These are phyloP conservation scores for Astyanax mexicanus DNA, from an alignment of 2,797 vertebrate genomes.

Conservation along the genomic window DNA sequence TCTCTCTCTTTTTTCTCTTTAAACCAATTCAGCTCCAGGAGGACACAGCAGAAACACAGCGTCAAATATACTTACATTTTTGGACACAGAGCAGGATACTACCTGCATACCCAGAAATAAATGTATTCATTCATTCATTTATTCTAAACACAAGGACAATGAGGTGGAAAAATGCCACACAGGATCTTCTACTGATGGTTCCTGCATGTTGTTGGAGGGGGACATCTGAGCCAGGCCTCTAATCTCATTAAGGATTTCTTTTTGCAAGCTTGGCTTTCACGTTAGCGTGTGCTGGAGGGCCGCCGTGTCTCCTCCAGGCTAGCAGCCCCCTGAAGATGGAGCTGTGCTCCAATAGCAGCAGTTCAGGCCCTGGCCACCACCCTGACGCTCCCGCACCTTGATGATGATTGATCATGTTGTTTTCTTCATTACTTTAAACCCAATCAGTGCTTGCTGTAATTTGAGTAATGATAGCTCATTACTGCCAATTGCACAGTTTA, in stretches of 20 bases:
- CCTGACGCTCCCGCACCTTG: constrained; percentile 87
- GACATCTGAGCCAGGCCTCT: constrained; percentile 40
- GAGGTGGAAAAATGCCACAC: constrained; percentile 29
- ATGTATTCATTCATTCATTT: constrained; percentile 21
- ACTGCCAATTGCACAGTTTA: constrained; percentile 97
- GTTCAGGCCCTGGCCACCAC: constrained; percentile 76
- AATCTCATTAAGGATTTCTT: constrained; percentile 44
- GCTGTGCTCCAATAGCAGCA: constrained; percentile 80
- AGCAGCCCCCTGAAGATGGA: constrained; percentile 83
- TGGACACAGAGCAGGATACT: background rate
- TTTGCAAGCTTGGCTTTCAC: constrained; percentile 14
- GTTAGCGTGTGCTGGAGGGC: constrained; percentile 37
- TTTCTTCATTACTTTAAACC: constrained; percentile 99
- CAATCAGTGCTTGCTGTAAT: constrained; percentile 98
- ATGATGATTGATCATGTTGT: constrained; percentile 99
- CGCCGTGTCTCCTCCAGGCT: constrained; percentile 58
- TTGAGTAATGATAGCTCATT: constrained; percentile 99
- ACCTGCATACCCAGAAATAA: background rate
- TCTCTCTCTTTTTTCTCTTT: constrained; percentile 8
- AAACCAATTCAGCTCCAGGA: constrained; percentile 47
- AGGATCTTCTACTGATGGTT: constrained; percentile 33
- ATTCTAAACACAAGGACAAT: constrained; percentile 23
- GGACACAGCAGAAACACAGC: constrained; percentile 4
- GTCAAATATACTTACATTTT: constrained; percentile 37
- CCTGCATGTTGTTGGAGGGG: constrained; percentile 4